Percentiles rank a stretch among this genome's conserved stretches.
Conservation (phyloP, 2,888 invertebrate genomes). For the Polyploca ridens region DNA sequence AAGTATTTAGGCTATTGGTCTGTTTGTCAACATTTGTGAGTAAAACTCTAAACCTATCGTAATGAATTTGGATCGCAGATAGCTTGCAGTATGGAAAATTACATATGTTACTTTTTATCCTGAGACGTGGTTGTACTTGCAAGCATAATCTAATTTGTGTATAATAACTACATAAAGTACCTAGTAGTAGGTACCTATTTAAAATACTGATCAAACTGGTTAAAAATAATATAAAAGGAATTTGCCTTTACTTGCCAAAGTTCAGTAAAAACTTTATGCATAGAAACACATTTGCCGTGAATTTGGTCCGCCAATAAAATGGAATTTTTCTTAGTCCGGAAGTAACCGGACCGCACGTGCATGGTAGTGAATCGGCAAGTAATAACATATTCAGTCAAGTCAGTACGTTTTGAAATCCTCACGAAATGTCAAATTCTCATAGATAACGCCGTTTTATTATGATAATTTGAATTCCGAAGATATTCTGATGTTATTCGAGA, state of each 20-base stretch:
- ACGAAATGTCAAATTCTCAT: neutral
- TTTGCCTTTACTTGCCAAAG: constrained; percentile 7
- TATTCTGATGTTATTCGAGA: constrained; percentile 35
- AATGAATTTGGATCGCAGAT: no score
- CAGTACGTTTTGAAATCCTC: neutral
- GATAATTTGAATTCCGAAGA: constrained; percentile 29
- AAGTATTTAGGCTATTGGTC: no score
- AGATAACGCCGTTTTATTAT: constrained; percentile 5
- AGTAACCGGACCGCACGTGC: constrained; percentile 8
- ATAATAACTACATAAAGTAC: no score
- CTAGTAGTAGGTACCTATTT: no score
- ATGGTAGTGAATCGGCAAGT: neutral
- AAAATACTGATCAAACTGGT: no score
- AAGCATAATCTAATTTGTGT: no score
- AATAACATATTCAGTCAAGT: constrained; percentile 12
- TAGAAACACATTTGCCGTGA: neutral
- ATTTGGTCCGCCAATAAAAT: neutral
- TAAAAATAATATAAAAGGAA: no score
- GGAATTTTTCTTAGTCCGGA: neutral
- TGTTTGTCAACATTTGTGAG: no score
- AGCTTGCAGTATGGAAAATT: no score
- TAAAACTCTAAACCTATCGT: no score
- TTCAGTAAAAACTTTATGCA: constrained; percentile 1
- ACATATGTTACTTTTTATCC: no score
- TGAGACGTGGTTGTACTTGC: no score